Percentiles rank a stretch among this genome's conserved stretches.
Evolutionary conservation across 2,113 vertebrate genomes (phyloP).

Genomic region (Neotoma lepida): DNA sequence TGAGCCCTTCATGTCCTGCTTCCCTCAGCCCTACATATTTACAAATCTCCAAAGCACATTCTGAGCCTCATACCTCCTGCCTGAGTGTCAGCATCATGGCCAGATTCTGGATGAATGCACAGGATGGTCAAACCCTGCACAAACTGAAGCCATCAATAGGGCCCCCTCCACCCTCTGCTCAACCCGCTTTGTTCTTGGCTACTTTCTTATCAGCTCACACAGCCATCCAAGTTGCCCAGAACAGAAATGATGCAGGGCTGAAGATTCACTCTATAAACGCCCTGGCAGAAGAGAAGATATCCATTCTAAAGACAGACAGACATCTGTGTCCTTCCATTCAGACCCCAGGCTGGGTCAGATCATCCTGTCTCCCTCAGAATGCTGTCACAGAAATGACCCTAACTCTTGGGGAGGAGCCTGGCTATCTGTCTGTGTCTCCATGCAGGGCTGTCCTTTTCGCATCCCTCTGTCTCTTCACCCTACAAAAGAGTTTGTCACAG

Average conservation of each 20-base stretch:
- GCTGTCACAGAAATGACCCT: background rate
- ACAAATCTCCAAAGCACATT: background rate
- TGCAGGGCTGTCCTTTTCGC: background rate
- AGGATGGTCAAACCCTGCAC: background rate
- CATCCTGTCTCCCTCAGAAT: background rate
- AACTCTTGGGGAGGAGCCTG: too few relatives aligned
- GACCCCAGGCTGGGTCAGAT: background rate
- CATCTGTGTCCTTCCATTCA: too few relatives aligned
- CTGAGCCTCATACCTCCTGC: background rate
- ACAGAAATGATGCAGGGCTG: background rate
- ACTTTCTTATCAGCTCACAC: background rate
- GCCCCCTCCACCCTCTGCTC: background rate
- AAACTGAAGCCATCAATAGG: background rate
- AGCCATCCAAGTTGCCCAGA: background rate
- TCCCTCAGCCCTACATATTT: too few relatives aligned
- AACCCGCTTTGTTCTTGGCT: background rate
- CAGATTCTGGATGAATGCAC: background rate
- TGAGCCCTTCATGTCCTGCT: background rate
- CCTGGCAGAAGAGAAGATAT: background rate
- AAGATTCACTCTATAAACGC: background rate
- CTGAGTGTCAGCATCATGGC: background rate
- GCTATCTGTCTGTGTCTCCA: background rate
- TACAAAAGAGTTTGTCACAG: background rate
- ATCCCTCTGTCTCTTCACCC: background rate
- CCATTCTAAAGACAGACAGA: background rate